Conservation (phyloP, 2,888 invertebrate genomes). For the Acrobasis consociella region DNA sequence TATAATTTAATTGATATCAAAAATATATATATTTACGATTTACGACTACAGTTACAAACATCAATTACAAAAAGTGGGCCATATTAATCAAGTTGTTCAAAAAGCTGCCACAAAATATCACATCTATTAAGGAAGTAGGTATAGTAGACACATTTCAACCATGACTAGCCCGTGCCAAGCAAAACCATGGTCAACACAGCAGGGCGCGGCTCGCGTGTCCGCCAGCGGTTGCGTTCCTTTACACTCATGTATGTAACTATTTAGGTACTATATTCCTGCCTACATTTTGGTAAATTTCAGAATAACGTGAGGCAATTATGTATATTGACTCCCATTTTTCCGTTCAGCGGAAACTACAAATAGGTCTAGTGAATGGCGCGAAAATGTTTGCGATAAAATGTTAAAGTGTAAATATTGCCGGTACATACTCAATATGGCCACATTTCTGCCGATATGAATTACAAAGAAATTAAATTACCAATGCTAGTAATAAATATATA, state of each 20-base stretch:
- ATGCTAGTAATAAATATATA: too few species aligned
- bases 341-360: conserved; percentile 11
- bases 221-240: conserved; percentile 45
- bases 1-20: too few species aligned
- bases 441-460: too few species aligned
- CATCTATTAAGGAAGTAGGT: too few species aligned
- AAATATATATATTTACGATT: too few species aligned
- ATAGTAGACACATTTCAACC: not conserved
- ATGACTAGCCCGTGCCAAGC: not conserved
- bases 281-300: conserved; percentile 56
- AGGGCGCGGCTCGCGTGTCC: conserved; percentile 64
- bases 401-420: not conserved
- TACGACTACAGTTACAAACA: too few species aligned
- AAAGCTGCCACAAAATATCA: too few species aligned
- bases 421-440: not conserved
- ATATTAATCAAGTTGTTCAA: too few species aligned
- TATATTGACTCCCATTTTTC: conserved; percentile 50
- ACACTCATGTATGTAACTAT: conserved; percentile 52
- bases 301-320: conserved; percentile 53
- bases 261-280: conserved; percentile 41
- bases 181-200: conserved; percentile 18
- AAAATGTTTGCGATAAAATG: conserved; percentile 3
- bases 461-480: too few species aligned
- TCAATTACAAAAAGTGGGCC: too few species aligned
- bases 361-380: not conserved